Percentiles rank a stretch among this genome's conserved stretches.
Evolutionary conservation across 2,113 vertebrate genomes (phyloP).

Genomic region (Sinocyclocheilus grahami): DNA sequence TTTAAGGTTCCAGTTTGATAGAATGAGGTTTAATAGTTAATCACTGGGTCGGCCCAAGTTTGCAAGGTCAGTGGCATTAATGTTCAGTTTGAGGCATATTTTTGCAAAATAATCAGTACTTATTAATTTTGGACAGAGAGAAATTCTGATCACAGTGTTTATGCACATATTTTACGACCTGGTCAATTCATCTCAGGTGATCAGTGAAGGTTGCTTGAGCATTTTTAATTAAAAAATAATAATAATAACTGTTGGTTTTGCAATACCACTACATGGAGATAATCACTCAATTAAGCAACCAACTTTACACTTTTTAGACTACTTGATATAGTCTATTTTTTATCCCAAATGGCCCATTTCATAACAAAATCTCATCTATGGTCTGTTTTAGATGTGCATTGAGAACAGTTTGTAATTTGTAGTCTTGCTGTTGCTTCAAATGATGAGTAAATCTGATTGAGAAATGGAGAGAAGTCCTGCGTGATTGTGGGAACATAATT

Average conservation of each 20-base stretch:
- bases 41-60: too few species aligned
- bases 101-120: too few species aligned
- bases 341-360: neutral
- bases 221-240: neutral
- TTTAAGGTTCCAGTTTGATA: too few species aligned
- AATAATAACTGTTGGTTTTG: neutral
- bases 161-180: neutral
- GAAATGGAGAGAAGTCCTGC: too few species aligned
- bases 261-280: neutral
- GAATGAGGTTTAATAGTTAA: too few species aligned
- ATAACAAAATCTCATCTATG: neutral
- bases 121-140: neutral
- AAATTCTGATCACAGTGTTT: neutral
- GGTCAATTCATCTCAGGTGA: neutral
- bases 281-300: neutral
- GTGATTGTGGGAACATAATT: too few species aligned
- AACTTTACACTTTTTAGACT: neutral
- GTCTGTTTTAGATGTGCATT: constrained; percentile 1
- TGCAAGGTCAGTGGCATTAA: too few species aligned
- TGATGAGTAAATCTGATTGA: too few species aligned
- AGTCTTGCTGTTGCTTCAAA: too few species aligned
- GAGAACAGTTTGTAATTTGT: too few species aligned
- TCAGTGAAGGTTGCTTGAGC: neutral
- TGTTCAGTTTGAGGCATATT: too few species aligned
- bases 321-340: neutral